Evolutionary conservation across 2,113 vertebrate genomes (phyloP).

Genomic region (Columba livia): DNA sequence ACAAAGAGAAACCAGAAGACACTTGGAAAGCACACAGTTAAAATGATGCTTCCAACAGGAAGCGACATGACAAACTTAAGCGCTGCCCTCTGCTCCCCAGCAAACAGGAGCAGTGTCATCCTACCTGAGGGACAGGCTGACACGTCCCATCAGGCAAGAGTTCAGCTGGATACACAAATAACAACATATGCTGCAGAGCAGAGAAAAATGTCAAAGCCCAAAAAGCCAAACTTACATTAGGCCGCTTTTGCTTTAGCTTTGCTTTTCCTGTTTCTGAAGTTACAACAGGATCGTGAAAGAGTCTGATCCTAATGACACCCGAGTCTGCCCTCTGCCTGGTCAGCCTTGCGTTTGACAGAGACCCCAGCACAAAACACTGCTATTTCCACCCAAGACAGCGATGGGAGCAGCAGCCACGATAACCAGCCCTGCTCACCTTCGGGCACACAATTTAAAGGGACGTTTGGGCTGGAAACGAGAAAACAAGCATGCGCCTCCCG

Average conservation of each 20-base stretch:
- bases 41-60: background rate
- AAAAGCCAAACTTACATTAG: background rate
- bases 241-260: background rate
- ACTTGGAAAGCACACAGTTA: background rate
- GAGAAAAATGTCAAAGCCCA: background rate
- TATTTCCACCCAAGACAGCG: background rate
- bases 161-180: background rate
- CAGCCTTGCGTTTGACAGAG: background rate
- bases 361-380: background rate
- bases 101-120: background rate
- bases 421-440: background rate
- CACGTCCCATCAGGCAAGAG: background rate
- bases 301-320: background rate
- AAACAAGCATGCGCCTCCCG: rapidly evolving
- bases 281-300: background rate
- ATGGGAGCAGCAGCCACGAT: too few relatives aligned
- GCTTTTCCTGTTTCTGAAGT: background rate
- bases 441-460: background rate
- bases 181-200: rapidly evolving
- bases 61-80: background rate
- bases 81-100: background rate
- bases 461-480: background rate
- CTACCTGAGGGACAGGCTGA: background rate
- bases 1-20: background rate
- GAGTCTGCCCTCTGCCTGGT: too few relatives aligned